phyloP scores from a whole-genome alignment of 2,113 vertebrate species.

The Eulacestoma nigropectus region DNA sequence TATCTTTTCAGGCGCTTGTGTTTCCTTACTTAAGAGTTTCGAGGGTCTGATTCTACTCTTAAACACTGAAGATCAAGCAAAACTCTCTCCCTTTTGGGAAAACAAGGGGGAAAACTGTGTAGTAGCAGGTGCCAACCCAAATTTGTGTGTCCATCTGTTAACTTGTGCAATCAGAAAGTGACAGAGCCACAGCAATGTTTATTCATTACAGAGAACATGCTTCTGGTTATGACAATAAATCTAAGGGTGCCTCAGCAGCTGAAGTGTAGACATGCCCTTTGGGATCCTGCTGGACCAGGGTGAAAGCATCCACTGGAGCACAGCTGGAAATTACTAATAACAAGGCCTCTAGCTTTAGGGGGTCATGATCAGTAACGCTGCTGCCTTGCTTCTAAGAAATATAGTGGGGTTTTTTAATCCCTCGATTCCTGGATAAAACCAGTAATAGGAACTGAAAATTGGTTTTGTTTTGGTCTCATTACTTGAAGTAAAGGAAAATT shows the following conservation, averaged over 20 bases:
- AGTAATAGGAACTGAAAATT: neutral
- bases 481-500: neutral
- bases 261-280: slow-evolving; percentile 16
- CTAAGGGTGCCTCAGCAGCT: neutral
- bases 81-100: neutral
- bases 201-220: slow-evolving; percentile 7
- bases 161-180: slow-evolving; percentile 16
- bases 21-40: neutral
- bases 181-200: slow-evolving; percentile 22
- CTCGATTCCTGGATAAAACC: neutral
- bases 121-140: neutral
- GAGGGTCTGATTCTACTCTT: neutral
- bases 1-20: neutral
- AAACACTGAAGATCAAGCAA: neutral
- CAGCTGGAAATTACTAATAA: slow-evolving; percentile 8
- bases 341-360: neutral
- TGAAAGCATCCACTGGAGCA: neutral
- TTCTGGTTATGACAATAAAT: slow-evolving; percentile 46
- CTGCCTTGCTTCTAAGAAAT: neutral
- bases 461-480: neutral
- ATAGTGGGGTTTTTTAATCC: neutral
- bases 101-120: neutral
- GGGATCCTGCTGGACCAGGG: neutral
- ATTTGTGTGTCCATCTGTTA: slow-evolving; percentile 46
- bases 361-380: neutral